Evolutionary conservation across 2,888 invertebrate species (phyloP), one percentile per base, ranked within the genome.

Genomic region (Sinodicranocentrus sp.): DNA sequence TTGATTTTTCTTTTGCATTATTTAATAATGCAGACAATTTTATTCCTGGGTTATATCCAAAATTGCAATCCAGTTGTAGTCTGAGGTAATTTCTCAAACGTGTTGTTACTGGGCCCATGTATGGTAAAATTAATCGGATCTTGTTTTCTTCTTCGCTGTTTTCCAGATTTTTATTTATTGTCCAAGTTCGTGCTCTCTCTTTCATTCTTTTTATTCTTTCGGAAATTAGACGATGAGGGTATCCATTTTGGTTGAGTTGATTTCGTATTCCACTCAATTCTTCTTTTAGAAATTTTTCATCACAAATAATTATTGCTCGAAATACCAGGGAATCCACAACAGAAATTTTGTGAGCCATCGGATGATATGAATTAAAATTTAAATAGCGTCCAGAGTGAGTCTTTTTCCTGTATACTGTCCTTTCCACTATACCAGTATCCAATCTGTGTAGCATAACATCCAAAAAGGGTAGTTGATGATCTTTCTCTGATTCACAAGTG

Each of bases 341-440:
- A 6, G 78, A 78, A 13, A 39, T 70, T 44, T 78, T 78, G 17
- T 78, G 70, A 1, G 28, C 10, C 17, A 21, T 78, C 10, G 23
- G 59, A 28, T 80, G 80, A 21, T 61, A 80, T 1, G 80, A 80
- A 2, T 44, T 63, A 21, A 28, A 71, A 63, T 80, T 63, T 8
- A 72, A 43, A 39, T 80, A 80, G n/a, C 61, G 25, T 19, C 57
- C 72, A 3, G 72, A 26, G 25, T 71, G 52, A 13, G 80, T 80
- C 1, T 17, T 3, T 65, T 80, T 80, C 23, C 80, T 52, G 70
- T 39, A 72, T 19, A 80, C 54, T 25, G 1, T 21, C 19, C 43
- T 15, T 1, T 0, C 0, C 8, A 78, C 15, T 1, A 0, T 26
- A 59, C 23, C 44, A 28, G 70, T 21, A 1, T 54, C 17, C 5